These are phyloP conservation scores for Operophtera brumata DNA, from an alignment of 2,888 invertebrate genomes.

Conservation along the genomic window DNA sequence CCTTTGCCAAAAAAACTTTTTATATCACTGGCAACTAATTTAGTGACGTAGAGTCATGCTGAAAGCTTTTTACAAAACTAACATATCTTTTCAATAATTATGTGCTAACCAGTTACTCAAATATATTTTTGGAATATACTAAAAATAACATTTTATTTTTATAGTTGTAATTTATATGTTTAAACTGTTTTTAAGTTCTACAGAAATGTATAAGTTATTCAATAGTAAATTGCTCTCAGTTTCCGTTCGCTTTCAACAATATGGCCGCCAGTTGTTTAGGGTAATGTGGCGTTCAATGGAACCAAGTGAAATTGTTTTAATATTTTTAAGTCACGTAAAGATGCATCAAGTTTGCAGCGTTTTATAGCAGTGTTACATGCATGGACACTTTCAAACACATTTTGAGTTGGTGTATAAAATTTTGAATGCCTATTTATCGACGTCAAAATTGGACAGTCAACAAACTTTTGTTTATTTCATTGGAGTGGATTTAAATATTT, in stretches of 20 bases:
- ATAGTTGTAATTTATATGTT: neutral
- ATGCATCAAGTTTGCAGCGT: slow-evolving; percentile 74
- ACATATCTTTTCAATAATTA: neutral
- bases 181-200: neutral
- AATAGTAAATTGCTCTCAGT: slow-evolving; percentile 51
- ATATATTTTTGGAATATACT: neutral
- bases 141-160: neutral
- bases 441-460: slow-evolving; percentile 79
- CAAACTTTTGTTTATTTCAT: slow-evolving; percentile 81
- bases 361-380: slow-evolving; percentile 77
- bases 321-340: slow-evolving; percentile 73
- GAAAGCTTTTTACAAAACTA: slow-evolving; percentile 3
- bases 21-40: slow-evolving; percentile 4
- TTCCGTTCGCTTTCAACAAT: slow-evolving; percentile 77
- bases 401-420: slow-evolving; percentile 69
- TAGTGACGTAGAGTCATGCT: slow-evolving; percentile 14
- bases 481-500: slow-evolving; percentile 70
- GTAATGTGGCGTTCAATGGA: slow-evolving; percentile 80
- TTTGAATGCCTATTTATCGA: slow-evolving; percentile 68
- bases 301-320: slow-evolving; percentile 76
- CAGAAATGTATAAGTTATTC: slow-evolving; percentile 34
- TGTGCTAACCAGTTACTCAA: neutral
- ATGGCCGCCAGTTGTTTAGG: slow-evolving; percentile 81
- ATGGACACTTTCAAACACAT: slow-evolving; percentile 64
- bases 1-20: too few species aligned